These are phyloP conservation scores for Lethrus apterus DNA, from an alignment of 1,140 invertebrate species.

Conservation along the genomic window DNA sequence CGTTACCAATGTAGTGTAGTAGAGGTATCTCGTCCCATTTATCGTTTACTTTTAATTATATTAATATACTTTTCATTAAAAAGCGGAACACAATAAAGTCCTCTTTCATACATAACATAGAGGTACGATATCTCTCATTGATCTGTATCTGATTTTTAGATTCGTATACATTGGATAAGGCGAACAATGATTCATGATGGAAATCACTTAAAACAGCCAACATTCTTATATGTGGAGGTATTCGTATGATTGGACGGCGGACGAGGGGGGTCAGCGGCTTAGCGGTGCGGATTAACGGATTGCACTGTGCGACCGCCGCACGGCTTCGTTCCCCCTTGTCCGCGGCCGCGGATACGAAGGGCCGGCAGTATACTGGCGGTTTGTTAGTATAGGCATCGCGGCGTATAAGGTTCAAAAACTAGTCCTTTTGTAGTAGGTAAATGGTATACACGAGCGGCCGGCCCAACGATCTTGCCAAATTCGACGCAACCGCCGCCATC, in stretches of 20 bases:
- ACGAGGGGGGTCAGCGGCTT: constrained; percentile 2
- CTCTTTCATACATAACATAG: constrained; percentile 43
- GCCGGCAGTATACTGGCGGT: constrained; percentile 4
- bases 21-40: constrained; percentile 39
- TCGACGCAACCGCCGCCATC: constrained; percentile 8
- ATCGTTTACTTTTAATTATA: constrained; percentile 38
- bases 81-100: constrained; percentile 43
- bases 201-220: constrained; percentile 45
- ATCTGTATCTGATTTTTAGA: constrained; percentile 35
- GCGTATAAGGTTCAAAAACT: constrained; percentile 11
- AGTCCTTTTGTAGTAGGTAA: constrained; percentile 12
- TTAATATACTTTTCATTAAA: constrained; percentile 41
- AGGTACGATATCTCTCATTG: constrained; percentile 42
- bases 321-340: not conserved
- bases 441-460: constrained; percentile 19
- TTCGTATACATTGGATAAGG: constrained; percentile 45
- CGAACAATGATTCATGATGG: constrained; percentile 43
- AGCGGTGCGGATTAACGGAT: constrained; percentile 8
- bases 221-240: constrained; percentile 39
- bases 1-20: constrained; percentile 41
- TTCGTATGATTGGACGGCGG: constrained; percentile 32
- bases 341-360: constrained; percentile 4
- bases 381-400: constrained; percentile 11
- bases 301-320: constrained; percentile 3
- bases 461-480: constrained; percentile 8